These are phyloP conservation scores for Pocillopora grandis DNA, from an alignment of 92 coral and sea anemone species.

Conservation along the genomic window DNA sequence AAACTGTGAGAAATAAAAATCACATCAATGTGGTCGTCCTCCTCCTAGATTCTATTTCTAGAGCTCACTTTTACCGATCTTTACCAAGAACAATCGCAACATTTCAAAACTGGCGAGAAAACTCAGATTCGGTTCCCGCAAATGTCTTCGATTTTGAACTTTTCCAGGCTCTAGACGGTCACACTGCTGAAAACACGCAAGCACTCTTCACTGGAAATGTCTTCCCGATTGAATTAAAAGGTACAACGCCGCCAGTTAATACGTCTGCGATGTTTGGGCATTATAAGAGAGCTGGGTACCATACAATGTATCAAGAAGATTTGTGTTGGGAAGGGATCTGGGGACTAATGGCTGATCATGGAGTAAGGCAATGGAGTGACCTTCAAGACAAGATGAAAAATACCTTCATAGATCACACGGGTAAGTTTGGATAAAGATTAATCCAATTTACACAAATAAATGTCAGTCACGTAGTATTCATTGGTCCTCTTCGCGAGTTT, in stretches of 20 bases:
- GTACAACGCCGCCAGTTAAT: conserved; percentile 46
- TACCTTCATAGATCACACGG: conserved; percentile 68
- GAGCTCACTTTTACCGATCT: conserved; percentile 95
- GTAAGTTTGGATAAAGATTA: conserved; percentile 24
- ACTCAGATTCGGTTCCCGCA: conserved; percentile 51
- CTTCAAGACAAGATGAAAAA: conserved; percentile 38
- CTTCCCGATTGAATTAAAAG: conserved; percentile 39
- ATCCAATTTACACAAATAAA: neutral
- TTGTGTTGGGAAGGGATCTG: conserved; percentile 80
- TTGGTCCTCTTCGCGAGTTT: neutral
- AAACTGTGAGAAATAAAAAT: conserved; percentile 38
- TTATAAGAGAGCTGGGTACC: conserved; percentile 80
- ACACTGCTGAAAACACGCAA: conserved; percentile 84
- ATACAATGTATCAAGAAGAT: conserved; percentile 83
- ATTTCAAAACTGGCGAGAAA: conserved; percentile 60
- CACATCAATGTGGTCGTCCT: conserved; percentile 72
- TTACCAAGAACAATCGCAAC: conserved; percentile 71
- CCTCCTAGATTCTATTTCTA: conserved; percentile 77
- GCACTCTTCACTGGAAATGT: conserved; percentile 80
- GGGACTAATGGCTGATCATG: conserved; percentile 70
- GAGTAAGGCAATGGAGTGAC: conserved; percentile 48
- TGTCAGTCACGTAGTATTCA: neutral
- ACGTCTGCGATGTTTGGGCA: conserved; percentile 70
- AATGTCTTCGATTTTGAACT: conserved; percentile 75
- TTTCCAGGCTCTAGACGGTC: conserved; percentile 84